phyloP scores from a whole-genome alignment of 2,888 invertebrate species.

The Eristalinus sepulchralis region DNA sequence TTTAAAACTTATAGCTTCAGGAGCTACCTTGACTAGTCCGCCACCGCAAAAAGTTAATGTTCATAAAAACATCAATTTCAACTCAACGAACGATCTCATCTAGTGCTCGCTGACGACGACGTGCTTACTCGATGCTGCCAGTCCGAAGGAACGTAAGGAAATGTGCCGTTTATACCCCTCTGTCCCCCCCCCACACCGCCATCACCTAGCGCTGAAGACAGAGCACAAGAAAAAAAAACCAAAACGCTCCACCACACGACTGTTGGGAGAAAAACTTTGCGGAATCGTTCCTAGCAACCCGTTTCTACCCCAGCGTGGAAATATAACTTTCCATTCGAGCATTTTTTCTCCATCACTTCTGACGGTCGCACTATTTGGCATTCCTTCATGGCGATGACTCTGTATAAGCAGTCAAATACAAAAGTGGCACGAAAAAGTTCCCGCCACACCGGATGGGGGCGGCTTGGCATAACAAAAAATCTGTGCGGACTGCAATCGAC shows the following conservation, averaged over 20 bases:
- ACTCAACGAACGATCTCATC: constrained; percentile 25
- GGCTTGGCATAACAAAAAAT: neutral
- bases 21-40: neutral
- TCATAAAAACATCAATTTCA: constrained; percentile 67
- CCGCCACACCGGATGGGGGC: neutral
- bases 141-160: neutral
- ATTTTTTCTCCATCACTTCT: constrained; percentile 16
- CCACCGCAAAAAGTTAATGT: constrained; percentile 31
- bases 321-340: constrained; percentile 61
- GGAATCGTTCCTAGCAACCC: constrained; percentile 31
- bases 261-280: constrained; percentile 37
- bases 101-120: constrained; percentile 38
- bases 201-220: constrained; percentile 12
- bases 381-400: constrained; percentile 3
- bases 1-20: constrained; percentile 38
- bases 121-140: constrained; percentile 47
- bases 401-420: constrained; percentile 32
- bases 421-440: neutral
- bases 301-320: constrained; percentile 54
- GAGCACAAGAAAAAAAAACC: neutral
- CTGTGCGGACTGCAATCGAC: neutral
- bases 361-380: constrained; percentile 24
- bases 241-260: neutral
- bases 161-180: neutral
- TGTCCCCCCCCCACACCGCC: neutral